These are phyloP conservation scores for Mimachlamys varia DNA, from an alignment of 2,888 invertebrate genomes.

Conservation along the genomic window DNA sequence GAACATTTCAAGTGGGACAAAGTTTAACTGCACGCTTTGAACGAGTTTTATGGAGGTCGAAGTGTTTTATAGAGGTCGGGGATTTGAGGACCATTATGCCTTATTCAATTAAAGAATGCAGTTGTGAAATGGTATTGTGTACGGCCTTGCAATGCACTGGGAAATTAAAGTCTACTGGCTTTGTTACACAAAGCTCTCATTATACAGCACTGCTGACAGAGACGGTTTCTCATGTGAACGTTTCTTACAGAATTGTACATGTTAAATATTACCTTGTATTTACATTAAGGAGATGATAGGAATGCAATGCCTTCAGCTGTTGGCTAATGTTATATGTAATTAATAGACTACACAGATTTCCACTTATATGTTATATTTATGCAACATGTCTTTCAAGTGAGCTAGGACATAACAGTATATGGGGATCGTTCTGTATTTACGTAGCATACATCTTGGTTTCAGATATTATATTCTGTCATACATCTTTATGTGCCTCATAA, in stretches of 20 bases:
- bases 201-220: background rate
- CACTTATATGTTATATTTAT: background rate
- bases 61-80: slow-evolving; percentile 1
- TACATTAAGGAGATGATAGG: background rate
- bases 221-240: slow-evolving; percentile 5
- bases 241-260: slow-evolving; percentile 8
- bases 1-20: background rate
- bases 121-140: slow-evolving; percentile 21
- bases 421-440: no score
- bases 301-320: background rate
- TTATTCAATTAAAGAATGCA: slow-evolving; percentile 1
- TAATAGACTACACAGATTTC: background rate
- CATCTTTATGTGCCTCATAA: no score
- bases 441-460: background rate
- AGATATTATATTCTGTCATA: background rate
- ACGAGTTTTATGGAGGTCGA: background rate
- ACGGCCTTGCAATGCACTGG: background rate
- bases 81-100: slow-evolving; percentile 18
- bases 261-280: background rate
- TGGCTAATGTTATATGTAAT: background rate
- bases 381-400: background rate
- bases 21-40: background rate
- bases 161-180: background rate
- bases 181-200: background rate
- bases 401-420: no score